Base-by-base conservation (phyloP, 2,888 invertebrate species). In the Lordiphosa andalusiaca region DNA sequence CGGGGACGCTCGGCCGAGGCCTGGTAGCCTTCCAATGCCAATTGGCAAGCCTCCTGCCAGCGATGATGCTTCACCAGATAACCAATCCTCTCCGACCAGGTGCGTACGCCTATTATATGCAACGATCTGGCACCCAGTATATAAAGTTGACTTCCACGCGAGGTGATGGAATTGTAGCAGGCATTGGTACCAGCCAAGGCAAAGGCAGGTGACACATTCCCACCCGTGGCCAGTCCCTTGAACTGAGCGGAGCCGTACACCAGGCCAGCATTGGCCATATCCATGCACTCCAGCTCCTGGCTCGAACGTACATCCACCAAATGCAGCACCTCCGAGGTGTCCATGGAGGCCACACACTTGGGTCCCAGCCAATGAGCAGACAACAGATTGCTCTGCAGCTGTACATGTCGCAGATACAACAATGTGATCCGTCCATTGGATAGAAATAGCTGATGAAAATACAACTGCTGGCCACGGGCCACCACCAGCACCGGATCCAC, bases 151-250 rank as follows among this genome's bases (percentile, higher is more conserved):
- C 92, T 92, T 40, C 93, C 92, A 70, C 92, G 91, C 23, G 92
- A 92, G 36, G 92, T 90, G 36, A 94, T 90, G 0, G 94, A 93
- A 86, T 94, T 94, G 85, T 94, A 95, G 84, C 94, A 95, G 0
- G 93, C 93, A 74, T 91, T 91, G 4, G 90, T 91, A 0, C 92
- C 93, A 0, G 92, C 92, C 51, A 90, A 86, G 38, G 92, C 91
- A 87, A 93, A 90, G 0, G 93, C 93, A 3, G 91, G 91, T 62
- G 95, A 91, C 73, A 94, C 99, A 86, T 97, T 97, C 0, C 98
- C 98, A 5, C 99, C 99, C 0, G 98, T 98, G 63, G 98, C 97
- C 38, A 98, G 91, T 0, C 95, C 98, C 91, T 97, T 93, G 81
- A 94, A 95, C 86, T 89, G 96, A 40, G 96, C 95, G 33, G 96